phyloP scores from a whole-genome alignment of 2,888 invertebrate species.

The Epinotia bilunana region DNA sequence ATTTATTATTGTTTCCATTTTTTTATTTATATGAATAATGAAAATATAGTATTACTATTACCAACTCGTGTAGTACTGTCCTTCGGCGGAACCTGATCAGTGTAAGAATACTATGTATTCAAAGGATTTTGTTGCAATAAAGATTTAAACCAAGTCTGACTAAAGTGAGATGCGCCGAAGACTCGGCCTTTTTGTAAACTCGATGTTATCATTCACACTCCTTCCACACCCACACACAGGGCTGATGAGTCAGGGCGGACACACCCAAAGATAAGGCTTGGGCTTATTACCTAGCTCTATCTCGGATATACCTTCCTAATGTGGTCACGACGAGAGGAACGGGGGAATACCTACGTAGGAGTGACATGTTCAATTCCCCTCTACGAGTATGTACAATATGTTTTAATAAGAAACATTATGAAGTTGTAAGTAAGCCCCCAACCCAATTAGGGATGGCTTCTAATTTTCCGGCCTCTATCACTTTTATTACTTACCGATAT shows the following conservation, averaged over 20 bases:
- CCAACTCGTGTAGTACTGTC: slow-evolving; percentile 55
- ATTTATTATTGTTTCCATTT: slow-evolving; percentile 84
- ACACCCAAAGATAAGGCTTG: background rate
- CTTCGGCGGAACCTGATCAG: slow-evolving; percentile 36
- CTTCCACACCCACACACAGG: slow-evolving; percentile 46
- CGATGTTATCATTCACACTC: slow-evolving; percentile 70
- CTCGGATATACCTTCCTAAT: background rate
- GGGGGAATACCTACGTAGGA: background rate
- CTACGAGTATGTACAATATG: no score
- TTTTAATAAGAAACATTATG: background rate
- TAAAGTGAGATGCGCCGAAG: slow-evolving; percentile 65
- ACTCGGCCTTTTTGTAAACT: slow-evolving; percentile 66
- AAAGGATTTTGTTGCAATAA: slow-evolving; percentile 71
- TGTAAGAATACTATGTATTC: slow-evolving; percentile 78
- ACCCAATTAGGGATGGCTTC: background rate
- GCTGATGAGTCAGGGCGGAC: background rate
- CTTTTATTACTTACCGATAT: no score
- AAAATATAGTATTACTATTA: slow-evolving; percentile 82
- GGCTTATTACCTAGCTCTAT: background rate
- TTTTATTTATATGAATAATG: slow-evolving; percentile 82
- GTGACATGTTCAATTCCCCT: no score
- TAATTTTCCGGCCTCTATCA: background rate
- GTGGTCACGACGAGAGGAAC: background rate
- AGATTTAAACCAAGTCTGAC: slow-evolving; percentile 76
- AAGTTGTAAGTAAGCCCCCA: background rate